Conservation (phyloP, 2,113 vertebrate species). For the Numida meleagris region DNA sequence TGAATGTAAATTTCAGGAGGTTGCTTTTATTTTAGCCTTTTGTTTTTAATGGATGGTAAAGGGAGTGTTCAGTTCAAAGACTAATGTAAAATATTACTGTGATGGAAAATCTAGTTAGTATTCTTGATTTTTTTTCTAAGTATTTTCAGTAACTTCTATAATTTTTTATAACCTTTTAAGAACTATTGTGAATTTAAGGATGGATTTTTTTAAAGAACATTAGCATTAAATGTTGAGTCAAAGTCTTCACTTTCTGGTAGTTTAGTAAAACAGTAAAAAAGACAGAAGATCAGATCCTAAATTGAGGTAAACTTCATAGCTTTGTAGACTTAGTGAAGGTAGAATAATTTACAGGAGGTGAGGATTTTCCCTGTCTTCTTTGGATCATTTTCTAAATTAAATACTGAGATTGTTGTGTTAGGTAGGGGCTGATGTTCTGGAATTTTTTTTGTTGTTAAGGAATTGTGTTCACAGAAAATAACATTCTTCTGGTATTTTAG, state of each 20-base stretch:
- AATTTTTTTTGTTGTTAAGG: neutral
- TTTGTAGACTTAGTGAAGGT: neutral
- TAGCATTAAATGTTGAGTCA: neutral
- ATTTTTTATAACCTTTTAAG: neutral
- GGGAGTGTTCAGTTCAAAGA: neutral
- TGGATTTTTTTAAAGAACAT: neutral
- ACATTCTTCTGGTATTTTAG: conserved; percentile 77
- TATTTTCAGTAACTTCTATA: neutral
- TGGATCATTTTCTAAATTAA: neutral
- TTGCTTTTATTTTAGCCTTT: neutral
- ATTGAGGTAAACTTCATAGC: neutral
- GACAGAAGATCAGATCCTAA: neutral
- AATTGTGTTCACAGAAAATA: conserved; percentile 9
- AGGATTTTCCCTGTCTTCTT: neutral
- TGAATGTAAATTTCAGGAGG: neutral
- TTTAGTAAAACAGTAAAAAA: neutral
- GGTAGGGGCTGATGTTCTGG: neutral
- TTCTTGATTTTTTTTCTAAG: neutral
- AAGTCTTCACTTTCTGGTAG: neutral
- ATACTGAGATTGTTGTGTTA: neutral
- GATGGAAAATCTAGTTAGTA: neutral
- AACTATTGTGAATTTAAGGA: neutral
- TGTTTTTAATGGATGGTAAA: neutral
- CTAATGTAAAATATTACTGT: neutral
- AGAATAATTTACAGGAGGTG: neutral